Base-by-base conservation (phyloP, 2,113 vertebrate genomes). In the Brachyhypopomus occidentalis region DNA sequence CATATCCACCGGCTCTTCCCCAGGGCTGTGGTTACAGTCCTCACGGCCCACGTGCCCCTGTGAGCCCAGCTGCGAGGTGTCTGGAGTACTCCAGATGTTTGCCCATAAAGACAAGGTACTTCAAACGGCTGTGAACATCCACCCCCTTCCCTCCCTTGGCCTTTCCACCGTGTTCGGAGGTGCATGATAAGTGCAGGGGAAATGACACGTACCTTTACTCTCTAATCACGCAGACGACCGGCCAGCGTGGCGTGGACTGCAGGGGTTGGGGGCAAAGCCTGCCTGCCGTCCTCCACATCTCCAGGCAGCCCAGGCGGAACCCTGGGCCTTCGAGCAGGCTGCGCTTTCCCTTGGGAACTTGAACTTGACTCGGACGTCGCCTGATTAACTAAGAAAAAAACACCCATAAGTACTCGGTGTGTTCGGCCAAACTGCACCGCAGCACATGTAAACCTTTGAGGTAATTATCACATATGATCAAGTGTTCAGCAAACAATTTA, bases 71-170 rank as follows among this genome's bases (percentile, higher is more conserved):
- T 93, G 92, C 30, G 63, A 88, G 84, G 70, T 81, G 70, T 34
- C 82, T 80, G 22, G 88, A 86, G 86, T 55, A 86, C 81, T 87
- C 90, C 91, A 94, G 93, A 93, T 93, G 91, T 90, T 89, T 80
- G 80, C 87, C 77, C 22, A 70, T 85, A 87, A 86, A 88, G 82
- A 73, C 85, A 17, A 80, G 62, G 82, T 82, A 90, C 91, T 92
- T 94, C 91, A 94, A 92, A 95, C 87, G 77, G 75, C 75, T 0
- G 23, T 45, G 25, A 58, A 80, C 85, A 74, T 81, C 88, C 74
- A 60, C 70, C 55, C 70, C 80, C 62, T 71, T 64, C 38, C 81
- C 69, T 79, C 87, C 74, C 85, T 27, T 14, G 7, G 8, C 45
- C 9, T 63, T 27, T 77, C 55, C 64, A 80, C 58, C 38, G 11